Evolutionary conservation across 2,888 invertebrate genomes (phyloP).

Genomic region (Trimorus sp.): DNA sequence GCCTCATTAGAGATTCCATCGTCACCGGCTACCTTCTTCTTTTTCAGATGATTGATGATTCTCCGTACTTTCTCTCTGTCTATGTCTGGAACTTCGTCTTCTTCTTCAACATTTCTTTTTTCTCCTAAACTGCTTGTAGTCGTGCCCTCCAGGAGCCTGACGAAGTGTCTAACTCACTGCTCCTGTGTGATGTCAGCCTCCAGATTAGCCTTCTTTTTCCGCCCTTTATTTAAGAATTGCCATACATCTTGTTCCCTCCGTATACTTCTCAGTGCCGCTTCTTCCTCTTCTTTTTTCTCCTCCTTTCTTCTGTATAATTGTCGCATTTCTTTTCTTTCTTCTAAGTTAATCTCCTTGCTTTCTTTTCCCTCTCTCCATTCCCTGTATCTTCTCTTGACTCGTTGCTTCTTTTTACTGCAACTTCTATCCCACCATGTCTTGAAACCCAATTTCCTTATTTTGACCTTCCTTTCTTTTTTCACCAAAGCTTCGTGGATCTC

Average conservation of each 20-base stretch:
- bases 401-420: neutral
- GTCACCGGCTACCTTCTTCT: conserved; percentile 53
- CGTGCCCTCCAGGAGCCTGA: conserved; percentile 10
- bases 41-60: conserved; percentile 19
- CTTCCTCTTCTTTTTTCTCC: conserved; percentile 10
- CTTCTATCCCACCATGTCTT: conserved; percentile 13
- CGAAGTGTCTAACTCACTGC: conserved; percentile 47
- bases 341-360: neutral
- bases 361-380: conserved; percentile 7
- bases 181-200: conserved; percentile 35
- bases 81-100: neutral
- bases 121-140: no score
- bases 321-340: neutral
- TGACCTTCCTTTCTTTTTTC: conserved; percentile 4
- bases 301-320: neutral
- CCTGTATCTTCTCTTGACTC: conserved; percentile 3
- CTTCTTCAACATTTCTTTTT: neutral
- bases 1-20: conserved; percentile 29
- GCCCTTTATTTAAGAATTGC: conserved; percentile 23
- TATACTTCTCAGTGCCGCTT: conserved; percentile 5
- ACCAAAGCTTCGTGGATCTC: conserved; percentile 5
- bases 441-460: neutral
- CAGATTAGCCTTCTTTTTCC: conserved; percentile 26
- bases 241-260: conserved; percentile 12
- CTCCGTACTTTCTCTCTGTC: conserved; percentile 1